Conservation (phyloP, 2,113 vertebrate species). For the Thomomys bottae region DNA sequence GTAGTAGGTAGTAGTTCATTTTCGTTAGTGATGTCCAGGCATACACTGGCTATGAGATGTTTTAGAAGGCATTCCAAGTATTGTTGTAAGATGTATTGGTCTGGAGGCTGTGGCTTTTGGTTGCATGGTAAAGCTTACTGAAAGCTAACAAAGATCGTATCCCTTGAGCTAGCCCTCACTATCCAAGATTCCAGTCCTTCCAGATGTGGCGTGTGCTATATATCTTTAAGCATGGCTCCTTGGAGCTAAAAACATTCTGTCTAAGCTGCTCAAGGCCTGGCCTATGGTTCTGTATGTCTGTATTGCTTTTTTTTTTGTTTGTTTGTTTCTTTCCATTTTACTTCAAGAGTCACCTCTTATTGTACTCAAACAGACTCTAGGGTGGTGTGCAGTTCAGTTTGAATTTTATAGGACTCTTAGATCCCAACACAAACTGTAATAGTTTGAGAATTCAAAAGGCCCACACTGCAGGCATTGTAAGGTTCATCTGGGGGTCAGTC, state of each 20-base stretch:
- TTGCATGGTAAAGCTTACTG: background rate
- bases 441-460: conserved; percentile 61
- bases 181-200: background rate
- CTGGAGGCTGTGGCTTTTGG: background rate
- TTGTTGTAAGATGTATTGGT: background rate
- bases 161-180: background rate
- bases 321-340: conserved; percentile 5
- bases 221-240: background rate
- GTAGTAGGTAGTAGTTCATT: background rate
- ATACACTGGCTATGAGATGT: background rate
- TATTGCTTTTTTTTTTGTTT: background rate
- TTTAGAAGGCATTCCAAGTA: background rate
- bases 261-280: background rate
- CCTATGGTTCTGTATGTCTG: background rate
- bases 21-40: background rate
- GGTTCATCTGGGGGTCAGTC: conserved; percentile 55
- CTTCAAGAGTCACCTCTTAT: background rate
- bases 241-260: background rate
- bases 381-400: background rate
- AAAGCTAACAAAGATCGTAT: background rate
- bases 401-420: conserved; percentile 55
- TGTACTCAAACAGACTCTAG: background rate
- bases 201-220: background rate
- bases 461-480: background rate
- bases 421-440: conserved; percentile 48